Percentiles rank a stretch among this genome's conserved stretches.
Conservation (phyloP, 2,888 invertebrate species). For the Philereme transversata region DNA sequence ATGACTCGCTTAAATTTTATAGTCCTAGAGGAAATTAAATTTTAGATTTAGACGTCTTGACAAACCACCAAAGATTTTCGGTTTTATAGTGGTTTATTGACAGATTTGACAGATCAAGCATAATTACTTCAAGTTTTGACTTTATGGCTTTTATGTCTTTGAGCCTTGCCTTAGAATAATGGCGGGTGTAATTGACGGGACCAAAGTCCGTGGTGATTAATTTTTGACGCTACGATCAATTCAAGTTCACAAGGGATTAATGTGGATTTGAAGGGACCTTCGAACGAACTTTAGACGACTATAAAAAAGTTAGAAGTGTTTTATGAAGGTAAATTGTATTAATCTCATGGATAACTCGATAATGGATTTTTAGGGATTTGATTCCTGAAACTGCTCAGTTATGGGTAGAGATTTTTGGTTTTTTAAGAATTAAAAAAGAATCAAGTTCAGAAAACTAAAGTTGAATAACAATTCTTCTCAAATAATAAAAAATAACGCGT, state of each 20-base stretch:
- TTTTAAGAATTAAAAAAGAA: no score
- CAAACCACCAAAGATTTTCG: neutral
- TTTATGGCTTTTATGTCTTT: slow-evolving; percentile 43
- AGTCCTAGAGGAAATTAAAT: neutral
- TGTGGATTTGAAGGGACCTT: slow-evolving; percentile 23
- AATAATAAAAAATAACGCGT: neutral
- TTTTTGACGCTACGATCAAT: slow-evolving; percentile 57
- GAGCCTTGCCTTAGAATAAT: slow-evolving; percentile 54
- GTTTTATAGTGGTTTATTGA: slow-evolving; percentile 4
- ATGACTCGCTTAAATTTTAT: neutral
- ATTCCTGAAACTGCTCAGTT: neutral
- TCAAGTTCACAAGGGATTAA: slow-evolving; percentile 51
- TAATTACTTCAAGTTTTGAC: slow-evolving; percentile 37
- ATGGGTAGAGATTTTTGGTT: no score
- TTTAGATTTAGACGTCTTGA: neutral
- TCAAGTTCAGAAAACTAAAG: no score
- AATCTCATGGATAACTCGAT: slow-evolving; percentile 17
- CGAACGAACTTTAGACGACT: slow-evolving; percentile 6
- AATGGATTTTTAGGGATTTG: slow-evolving; percentile 9
- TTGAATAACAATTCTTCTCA: no score
- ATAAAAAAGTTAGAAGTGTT: slow-evolving; percentile 17
- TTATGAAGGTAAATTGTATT: slow-evolving; percentile 14
- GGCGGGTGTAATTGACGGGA: slow-evolving; percentile 61
- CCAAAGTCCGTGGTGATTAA: slow-evolving; percentile 63
- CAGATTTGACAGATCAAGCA: slow-evolving; percentile 12